phyloP scores from a whole-genome alignment of 2,888 invertebrate species.

The Aricia artaxerxes region DNA sequence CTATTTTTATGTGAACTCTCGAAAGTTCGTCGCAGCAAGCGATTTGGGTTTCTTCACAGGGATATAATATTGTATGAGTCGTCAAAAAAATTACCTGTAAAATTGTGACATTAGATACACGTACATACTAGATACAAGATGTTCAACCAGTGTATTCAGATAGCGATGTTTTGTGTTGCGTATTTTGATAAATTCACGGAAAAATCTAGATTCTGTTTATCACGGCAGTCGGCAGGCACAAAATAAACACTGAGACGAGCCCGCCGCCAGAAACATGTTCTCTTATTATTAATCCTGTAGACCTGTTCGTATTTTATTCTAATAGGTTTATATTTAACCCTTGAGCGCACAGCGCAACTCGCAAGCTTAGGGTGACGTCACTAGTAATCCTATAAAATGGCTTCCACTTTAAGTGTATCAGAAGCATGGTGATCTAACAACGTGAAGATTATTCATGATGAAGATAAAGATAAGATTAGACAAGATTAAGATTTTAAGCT shows the following conservation, averaged over 20 bases:
- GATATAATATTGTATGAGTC: conserved; percentile 43
- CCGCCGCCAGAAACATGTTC: background rate
- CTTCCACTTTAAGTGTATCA: background rate
- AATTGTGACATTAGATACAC: conserved; percentile 33
- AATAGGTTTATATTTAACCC: conserved; percentile 8
- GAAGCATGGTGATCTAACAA: background rate
- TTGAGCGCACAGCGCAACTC: background rate
- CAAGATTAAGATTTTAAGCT: background rate
- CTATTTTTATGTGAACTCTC: conserved; percentile 67
- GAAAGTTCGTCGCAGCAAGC: conserved; percentile 57
- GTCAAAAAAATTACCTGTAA: conserved; percentile 60
- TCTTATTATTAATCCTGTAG: background rate
- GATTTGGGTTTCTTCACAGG: conserved; percentile 68
- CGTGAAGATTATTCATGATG: background rate
- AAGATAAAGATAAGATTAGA: background rate
- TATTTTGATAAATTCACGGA: background rate
- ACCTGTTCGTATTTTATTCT: background rate
- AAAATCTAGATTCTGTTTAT: background rate
- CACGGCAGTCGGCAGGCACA: background rate
- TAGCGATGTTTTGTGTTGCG: background rate
- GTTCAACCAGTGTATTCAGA: conserved; percentile 12
- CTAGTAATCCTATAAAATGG: conserved; percentile 5
- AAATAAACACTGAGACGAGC: background rate
- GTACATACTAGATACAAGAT: background rate
- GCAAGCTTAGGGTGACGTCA: background rate